Base-by-base conservation (phyloP, 2,888 invertebrate genomes). In the Scaptodrosophila latifasciaeformis region DNA sequence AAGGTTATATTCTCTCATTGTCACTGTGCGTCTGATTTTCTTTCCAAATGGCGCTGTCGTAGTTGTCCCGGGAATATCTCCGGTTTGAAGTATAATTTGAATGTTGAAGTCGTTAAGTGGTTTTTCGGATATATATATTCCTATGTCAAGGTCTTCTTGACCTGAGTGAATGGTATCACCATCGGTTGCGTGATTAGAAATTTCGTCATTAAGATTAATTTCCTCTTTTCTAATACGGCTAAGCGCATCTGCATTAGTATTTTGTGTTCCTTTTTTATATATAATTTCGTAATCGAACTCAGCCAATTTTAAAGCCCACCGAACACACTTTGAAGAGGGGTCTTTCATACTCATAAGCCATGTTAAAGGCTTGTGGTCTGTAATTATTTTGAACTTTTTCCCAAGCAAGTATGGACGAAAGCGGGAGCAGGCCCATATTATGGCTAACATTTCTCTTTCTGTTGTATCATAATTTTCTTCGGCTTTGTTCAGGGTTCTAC, bases 401-500 rank as follows among this genome's bases (percentile, higher is more conserved):
- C 27, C 27, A 9, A 6, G 9, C 5, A 27, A 9, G 9, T 27
- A 29, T 5, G 27, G 27, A 5, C 27, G 27, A 9, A 27, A 27
- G 27, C 9, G 9, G 5, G 5, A 6, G 5, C 6, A 27, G 27
- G 27, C 27, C 27, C 27, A 27, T 6, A 27, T 9, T 6, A 27
- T 27, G 5, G 27, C 27, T 5, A 27, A 9, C 5, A 27, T 5
- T 27, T 27, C 27, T 9, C 9, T 27, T 27, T 27, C 27, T 27
- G 9, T 27, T 6, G 27, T 27, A 6, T 5, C 5, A 27, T 27
- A 27, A 9, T 27, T 27, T 6, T 6, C 6, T 9, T 27, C 27
- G 9, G 27, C 5, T 5, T 27, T 9, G 5, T 5, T 6, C 6
- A 60, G 44, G 13, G 63, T 60, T 44, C 57, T 17, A 7, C 51